A percentile compares a stretch with the other conserved stretches of the same genome.
Evolutionary conservation across 2,797 vertebrate species (phyloP).

Genomic region (Alexandromys oeconomus): DNA sequence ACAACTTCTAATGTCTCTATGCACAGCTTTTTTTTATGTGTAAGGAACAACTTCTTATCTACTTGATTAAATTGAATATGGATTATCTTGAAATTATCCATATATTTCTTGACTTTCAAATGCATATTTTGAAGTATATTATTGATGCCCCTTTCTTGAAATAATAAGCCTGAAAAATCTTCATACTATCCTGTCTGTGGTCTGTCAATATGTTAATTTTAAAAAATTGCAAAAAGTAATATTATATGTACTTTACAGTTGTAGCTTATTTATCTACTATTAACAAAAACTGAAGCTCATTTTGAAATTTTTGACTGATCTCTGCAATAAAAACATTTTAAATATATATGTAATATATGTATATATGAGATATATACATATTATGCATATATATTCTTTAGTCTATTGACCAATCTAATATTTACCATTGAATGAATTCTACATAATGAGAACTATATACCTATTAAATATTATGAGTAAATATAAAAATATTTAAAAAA

Average conservation of each 20-base stretch:
- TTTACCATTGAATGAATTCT: not conserved
- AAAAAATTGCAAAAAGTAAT: not conserved
- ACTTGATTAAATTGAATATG: not conserved
- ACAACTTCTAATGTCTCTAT: not conserved
- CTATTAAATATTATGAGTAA: not conserved
- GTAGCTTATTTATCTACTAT: not conserved
- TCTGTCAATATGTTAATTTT: not conserved
- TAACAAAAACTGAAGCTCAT: slow-evolving; percentile 28
- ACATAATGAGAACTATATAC: not conserved
- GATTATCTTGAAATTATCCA: not conserved
- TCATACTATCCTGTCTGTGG: not conserved
- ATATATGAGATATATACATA: no score
- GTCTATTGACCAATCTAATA: not conserved
- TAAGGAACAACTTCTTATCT: not conserved
- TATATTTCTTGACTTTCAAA: slow-evolving; percentile 34
- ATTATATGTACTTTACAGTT: not conserved
- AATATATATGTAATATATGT: not conserved
- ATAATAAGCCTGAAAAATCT: not conserved
- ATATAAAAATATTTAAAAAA: not conserved
- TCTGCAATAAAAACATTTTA: slow-evolving; percentile 5
- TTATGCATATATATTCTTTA: not conserved
- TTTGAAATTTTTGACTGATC: not conserved
- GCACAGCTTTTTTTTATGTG: not conserved
- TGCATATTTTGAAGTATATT: slow-evolving; percentile 9
- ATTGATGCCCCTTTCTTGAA: not conserved